Evolutionary conservation across 2,797 vertebrate species (phyloP), one percentile per base, ranked within the genome.

Genomic region (Lepilemur septentrionalis): DNA sequence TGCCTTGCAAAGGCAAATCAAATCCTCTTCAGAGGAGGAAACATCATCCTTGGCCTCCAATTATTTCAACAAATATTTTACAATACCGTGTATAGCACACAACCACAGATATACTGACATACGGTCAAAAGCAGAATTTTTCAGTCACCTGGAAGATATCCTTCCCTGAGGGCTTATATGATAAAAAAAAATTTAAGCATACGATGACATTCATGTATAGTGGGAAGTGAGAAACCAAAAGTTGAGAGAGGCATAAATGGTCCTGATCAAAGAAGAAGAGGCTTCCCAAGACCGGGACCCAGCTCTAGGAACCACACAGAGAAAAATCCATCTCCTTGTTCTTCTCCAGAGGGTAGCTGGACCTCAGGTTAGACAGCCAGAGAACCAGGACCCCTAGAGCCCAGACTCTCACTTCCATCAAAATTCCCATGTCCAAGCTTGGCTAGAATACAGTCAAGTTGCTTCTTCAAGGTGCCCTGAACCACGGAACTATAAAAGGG

Each of bases 31-130:
- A n/a, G 41, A 89, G 67, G 48, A 94, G 38, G 30, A 17, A 43
- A 65, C 46, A n/a, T 73, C 23, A 55, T 86, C 28, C 55, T 85
- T 61, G 73, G 5, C 28, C 65, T 82, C 69, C 75, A 92, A 76
- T 30, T 73, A 30, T 75, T 94, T 92, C 61, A 70, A 75, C 5
- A 57, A 57, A 91, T 57, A 52, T 46, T 79, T 96, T 83, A 92
- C 38, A 69, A 78, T 78, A 59, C 22, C 38, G 17, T 10, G 9
- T 70, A 18, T 11, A 89, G 4, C 30, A 72, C 18, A 57, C 38
- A 48, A 48, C 30, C 46, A 59, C 52, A 76, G 55, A 55, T 50
- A 61, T 91, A 79, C 2, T 80, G 50, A 46, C 35, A 73, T 22
- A 28, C 4, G 41, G 25, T 46, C 25, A 69, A 88, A 93, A 75